Evolutionary conservation across 2,113 vertebrate genomes (phyloP).

Genomic region (Tamias sibiricus): DNA sequence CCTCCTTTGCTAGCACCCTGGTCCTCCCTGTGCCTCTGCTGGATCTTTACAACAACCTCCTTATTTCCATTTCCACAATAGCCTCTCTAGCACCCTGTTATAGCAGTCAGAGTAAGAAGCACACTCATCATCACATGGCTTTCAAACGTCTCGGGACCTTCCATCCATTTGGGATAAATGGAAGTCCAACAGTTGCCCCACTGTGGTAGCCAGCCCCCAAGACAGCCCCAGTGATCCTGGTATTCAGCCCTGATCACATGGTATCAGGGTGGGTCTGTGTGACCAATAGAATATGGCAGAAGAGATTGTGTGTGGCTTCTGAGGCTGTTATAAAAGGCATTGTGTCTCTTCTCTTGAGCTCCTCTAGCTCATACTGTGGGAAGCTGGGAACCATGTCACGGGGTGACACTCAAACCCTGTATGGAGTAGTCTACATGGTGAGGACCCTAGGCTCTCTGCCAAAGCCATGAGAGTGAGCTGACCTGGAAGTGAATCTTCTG

Average conservation of each 20-base stretch:
- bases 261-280: not conserved
- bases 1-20: not conserved
- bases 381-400: not conserved
- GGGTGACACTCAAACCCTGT: not conserved
- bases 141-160: not conserved
- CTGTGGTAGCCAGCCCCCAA: not conserved
- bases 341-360: not conserved
- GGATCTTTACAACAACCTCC: not conserved
- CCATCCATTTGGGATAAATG: not conserved
- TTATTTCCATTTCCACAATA: not conserved
- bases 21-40: not conserved
- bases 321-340: not conserved
- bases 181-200: not conserved
- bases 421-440: not conserved
- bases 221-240: not conserved
- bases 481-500: not conserved
- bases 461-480: not conserved
- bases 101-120: not conserved
- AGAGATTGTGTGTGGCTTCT: not conserved
- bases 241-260: not conserved
- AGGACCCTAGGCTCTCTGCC: not conserved
- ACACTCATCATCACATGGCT: not conserved
- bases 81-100: not conserved
- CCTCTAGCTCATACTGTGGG: not conserved
- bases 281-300: not conserved